Base-by-base conservation (phyloP, 2,888 invertebrate species). In the Oscheius sp. region DNA sequence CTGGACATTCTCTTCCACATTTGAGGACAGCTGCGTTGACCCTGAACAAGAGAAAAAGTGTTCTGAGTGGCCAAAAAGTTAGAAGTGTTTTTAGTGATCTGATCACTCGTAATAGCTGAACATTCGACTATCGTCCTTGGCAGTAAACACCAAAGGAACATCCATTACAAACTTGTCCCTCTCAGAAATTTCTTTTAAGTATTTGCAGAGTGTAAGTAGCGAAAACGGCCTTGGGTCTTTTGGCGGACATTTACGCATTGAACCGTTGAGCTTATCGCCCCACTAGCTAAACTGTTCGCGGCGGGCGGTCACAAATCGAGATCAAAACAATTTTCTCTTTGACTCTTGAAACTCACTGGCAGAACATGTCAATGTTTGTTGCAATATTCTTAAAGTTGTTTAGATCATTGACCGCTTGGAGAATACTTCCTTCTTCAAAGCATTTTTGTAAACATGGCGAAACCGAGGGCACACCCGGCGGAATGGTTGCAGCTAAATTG, bases 311-410 rank as follows among this genome's bases (percentile, higher is more conserved):
- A 37, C 25, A 33, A 57, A 37, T 25, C 57, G 37, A 34, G 6
- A 37, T 37, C 25, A 34, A 20, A 37, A 23, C 37, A 57, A 34
- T 20, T 20, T 31, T 15, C 17, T 15, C 15, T 50, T 5, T 17
- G 4, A 17, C 10, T 6, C 20, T 20, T 4, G 6, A 20, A 17
- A 64, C 64, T 64, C 23, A 64, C 64, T 64, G 48, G 64, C 64
- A 64, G 64, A 64, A 64, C 48, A 50, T 64, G 2, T 64, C 64
- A 34, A 64, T 64, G 37, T 64, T 37, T 12, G 50, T 25, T 10
- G 64, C 64, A 23, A 64, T 64, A 25, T 50, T 64, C 31, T 64
- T 64, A 31, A 64, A 64, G 33, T 64, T 64, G 48, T 64, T 64
- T 1, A 64, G 64, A 27, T 64, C 64, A 46, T 64, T 64, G 48